Conservation (phyloP, 1,140 invertebrate genomes). For the Drosophila albomicans region DNA sequence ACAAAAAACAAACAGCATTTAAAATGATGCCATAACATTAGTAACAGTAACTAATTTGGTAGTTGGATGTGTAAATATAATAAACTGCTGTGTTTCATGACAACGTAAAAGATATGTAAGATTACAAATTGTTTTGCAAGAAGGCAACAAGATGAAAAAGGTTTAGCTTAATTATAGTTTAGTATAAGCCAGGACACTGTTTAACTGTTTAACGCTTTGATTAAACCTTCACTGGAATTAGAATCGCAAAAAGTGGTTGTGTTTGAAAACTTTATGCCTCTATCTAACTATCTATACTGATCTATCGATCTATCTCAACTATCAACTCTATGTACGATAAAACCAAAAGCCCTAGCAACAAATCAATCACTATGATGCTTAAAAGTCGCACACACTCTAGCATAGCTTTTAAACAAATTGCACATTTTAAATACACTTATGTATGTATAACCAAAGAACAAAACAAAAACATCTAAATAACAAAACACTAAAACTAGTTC, state of each 20-base stretch:
- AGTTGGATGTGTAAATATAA: constrained; percentile 46
- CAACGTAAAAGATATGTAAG: constrained; percentile 75
- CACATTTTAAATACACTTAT: constrained; percentile 50
- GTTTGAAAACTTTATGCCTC: constrained; percentile 74
- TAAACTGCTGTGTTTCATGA: constrained; percentile 83
- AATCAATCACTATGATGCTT: constrained; percentile 48
- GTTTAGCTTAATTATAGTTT: constrained; percentile 51
- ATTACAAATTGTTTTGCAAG: constrained; percentile 46
- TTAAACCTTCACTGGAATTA: constrained; percentile 38
- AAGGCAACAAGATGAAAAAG: constrained; percentile 21
- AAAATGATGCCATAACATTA: constrained; percentile 35
- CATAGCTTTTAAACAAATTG: constrained; percentile 64
- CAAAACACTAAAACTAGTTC: constrained; percentile 53
- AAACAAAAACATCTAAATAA: constrained; percentile 5
- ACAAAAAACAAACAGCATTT: constrained; percentile 32
- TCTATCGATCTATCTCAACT: constrained; percentile 11
- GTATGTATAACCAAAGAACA: constrained; percentile 30
- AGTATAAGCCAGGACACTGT: constrained; percentile 44
- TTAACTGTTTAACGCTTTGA: constrained; percentile 56
- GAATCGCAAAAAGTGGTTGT: constrained; percentile 64
- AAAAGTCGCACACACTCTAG: constrained; percentile 36
- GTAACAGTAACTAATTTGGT: constrained; percentile 44
- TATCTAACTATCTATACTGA: constrained; percentile 33
- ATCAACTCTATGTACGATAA: constrained; percentile 33
- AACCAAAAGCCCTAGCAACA: constrained; percentile 36